Evolutionary conservation across 2,888 invertebrate species (phyloP).

Genomic region (Nymphalis c-album): DNA sequence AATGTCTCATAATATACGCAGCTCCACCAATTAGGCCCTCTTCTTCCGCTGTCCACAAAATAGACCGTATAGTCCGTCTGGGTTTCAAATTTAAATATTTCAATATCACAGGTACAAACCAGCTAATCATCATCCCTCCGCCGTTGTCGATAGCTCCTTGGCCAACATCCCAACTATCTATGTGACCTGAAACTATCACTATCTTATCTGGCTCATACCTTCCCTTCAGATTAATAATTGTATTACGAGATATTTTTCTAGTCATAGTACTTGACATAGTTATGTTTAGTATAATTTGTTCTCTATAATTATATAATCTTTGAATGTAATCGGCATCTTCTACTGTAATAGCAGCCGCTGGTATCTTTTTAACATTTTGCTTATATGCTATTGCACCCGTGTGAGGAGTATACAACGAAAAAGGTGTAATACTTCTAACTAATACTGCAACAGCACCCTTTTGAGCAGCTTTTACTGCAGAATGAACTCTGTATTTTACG

Average conservation of each 20-base stretch:
- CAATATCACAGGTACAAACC: constrained; percentile 86
- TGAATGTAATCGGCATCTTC: constrained; percentile 89
- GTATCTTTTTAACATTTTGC: constrained; percentile 83
- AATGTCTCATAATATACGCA: constrained; percentile 83
- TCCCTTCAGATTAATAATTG: constrained; percentile 86
- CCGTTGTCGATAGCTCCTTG: constrained; percentile 94
- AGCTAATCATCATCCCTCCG: constrained; percentile 90
- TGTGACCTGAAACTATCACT: constrained; percentile 90
- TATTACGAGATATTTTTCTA: constrained; percentile 85
- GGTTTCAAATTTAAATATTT: constrained; percentile 84
- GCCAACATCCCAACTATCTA: constrained; percentile 94
- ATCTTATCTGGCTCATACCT: constrained; percentile 64
- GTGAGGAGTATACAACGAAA: constrained; percentile 88
- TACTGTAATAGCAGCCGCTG: constrained; percentile 87
- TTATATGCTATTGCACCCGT: constrained; percentile 86
- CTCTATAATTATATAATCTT: constrained; percentile 82
- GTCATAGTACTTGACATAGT: constrained; percentile 84
- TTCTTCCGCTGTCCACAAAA: constrained; percentile 92
- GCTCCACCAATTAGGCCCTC: constrained; percentile 85
- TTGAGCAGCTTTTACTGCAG: constrained; percentile 85
- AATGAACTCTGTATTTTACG: constrained; percentile 83
- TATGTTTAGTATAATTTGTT: constrained; percentile 75
- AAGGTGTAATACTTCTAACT: constrained; percentile 87
- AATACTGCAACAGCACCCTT: constrained; percentile 89
- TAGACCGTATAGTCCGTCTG: constrained; percentile 86